Conservation (phyloP, 2,888 invertebrate species). For the Noctua fimbriata region DNA sequence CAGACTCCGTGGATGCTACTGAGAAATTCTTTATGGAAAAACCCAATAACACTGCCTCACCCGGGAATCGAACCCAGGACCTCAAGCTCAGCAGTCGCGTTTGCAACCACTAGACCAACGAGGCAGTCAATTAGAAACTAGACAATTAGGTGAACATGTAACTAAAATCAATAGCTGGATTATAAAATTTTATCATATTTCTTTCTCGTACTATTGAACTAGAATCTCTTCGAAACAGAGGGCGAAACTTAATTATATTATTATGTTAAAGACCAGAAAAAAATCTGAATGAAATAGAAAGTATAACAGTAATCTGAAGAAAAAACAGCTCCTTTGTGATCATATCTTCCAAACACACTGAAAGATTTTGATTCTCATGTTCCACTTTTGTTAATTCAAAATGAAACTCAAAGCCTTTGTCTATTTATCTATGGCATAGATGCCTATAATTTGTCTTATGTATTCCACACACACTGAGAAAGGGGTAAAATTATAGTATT, state of each 20-base stretch:
- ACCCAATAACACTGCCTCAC: too few relatives aligned
- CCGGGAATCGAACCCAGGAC: too few relatives aligned
- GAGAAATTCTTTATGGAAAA: too few relatives aligned
- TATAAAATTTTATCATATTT: neutral
- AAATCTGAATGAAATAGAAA: conserved; percentile 24
- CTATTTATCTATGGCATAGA: neutral
- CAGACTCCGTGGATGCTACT: too few relatives aligned
- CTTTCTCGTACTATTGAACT: neutral
- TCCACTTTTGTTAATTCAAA: conserved; percentile 12
- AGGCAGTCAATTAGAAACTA: too few relatives aligned
- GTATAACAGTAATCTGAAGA: conserved; percentile 10
- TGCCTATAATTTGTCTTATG: neutral
- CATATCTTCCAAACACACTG: neutral
- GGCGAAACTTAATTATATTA: neutral
- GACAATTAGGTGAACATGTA: neutral
- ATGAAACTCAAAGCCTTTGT: conserved; percentile 13
- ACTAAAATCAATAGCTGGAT: neutral
- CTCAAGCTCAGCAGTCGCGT: too few relatives aligned
- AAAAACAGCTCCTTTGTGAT: conserved; percentile 15
- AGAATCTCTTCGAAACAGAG: neutral
- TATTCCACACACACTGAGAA: neutral
- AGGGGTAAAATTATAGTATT: neutral
- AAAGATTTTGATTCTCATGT: conserved; percentile 36
- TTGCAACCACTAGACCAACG: too few relatives aligned
- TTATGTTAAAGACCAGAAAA: neutral